phyloP scores from a whole-genome alignment of 1,140 invertebrate species.

The Lepidurus apus region DNA sequence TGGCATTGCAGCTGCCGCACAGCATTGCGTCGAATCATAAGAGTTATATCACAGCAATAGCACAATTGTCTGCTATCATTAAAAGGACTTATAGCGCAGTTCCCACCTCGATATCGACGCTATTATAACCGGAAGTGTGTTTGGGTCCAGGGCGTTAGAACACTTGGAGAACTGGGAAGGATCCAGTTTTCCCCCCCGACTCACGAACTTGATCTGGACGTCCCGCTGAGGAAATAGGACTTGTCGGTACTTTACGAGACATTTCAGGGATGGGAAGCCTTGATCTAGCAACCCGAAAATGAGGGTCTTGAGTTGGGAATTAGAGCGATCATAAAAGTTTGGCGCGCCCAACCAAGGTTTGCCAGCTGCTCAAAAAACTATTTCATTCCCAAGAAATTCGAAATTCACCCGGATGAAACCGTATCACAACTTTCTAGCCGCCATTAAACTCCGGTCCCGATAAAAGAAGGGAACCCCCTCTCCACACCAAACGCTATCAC shows the following conservation, averaged over 20 bases:
- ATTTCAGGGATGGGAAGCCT: background rate
- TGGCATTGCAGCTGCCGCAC: constrained; percentile 5
- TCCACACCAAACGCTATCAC: too few species aligned
- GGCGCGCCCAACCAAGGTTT: background rate
- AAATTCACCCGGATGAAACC: background rate
- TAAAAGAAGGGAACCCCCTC: too few species aligned
- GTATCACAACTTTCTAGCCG: background rate
- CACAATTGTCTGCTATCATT: background rate
- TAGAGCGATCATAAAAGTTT: constrained; percentile 18
- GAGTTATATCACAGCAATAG: constrained; percentile 6
- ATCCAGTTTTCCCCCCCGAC: background rate
- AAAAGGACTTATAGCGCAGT: background rate
- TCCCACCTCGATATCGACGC: constrained; percentile 20
- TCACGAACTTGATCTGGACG: constrained; percentile 4
- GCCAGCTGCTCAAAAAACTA: constrained; percentile 9
- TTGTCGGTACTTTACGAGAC: constrained; percentile 10
- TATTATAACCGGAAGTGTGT: background rate
- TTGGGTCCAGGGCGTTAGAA: background rate
- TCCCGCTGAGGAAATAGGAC: constrained; percentile 16
- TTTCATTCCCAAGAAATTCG: background rate
- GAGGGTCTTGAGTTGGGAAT: background rate
- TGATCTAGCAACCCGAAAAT: background rate
- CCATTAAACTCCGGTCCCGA: background rate
- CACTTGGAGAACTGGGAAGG: background rate
- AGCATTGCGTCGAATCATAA: background rate